A percentile compares a stretch with the other conserved stretches of the same genome.
These are phyloP conservation scores for Dendrolimus pini DNA, from an alignment of 2,888 invertebrate species.

Conservation along the genomic window DNA sequence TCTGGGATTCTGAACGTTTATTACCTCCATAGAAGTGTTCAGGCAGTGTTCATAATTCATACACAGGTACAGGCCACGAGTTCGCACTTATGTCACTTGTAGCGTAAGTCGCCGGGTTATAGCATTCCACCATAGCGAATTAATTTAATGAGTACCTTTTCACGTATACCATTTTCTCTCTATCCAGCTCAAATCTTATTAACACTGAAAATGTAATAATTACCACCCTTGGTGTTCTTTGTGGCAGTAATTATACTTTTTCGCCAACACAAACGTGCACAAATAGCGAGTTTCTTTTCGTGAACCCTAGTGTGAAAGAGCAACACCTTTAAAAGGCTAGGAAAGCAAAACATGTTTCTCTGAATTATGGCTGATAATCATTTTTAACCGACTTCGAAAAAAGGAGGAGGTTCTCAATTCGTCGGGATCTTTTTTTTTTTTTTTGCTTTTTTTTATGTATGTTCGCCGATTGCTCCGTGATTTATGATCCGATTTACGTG, in stretches of 20 bases:
- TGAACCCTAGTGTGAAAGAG: background rate
- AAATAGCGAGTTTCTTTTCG: background rate
- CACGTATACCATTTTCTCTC: background rate
- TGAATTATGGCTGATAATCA: no score
- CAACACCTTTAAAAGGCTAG: background rate
- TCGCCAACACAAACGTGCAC: background rate
- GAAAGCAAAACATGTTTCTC: no score
- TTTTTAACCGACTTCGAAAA: no score
- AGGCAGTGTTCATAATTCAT: slow-evolving; percentile 34
- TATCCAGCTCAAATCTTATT: background rate
- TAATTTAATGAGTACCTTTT: background rate
- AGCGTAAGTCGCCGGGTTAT: background rate
- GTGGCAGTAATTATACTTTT: background rate
- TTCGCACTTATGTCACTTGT: background rate
- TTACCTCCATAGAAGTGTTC: slow-evolving; percentile 62
- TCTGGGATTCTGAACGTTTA: slow-evolving; percentile 34
- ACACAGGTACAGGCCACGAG: background rate
- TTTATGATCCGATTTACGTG: no score
- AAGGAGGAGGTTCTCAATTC: no score
- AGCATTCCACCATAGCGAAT: background rate
- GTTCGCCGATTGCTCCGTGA: no score
- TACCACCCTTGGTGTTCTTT: background rate
- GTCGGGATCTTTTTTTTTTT: no score
- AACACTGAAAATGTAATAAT: background rate
- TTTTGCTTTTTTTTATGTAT: no score